phyloP scores from a whole-genome alignment of 1,140 invertebrate species.

The Hylaeus volcanicus region DNA sequence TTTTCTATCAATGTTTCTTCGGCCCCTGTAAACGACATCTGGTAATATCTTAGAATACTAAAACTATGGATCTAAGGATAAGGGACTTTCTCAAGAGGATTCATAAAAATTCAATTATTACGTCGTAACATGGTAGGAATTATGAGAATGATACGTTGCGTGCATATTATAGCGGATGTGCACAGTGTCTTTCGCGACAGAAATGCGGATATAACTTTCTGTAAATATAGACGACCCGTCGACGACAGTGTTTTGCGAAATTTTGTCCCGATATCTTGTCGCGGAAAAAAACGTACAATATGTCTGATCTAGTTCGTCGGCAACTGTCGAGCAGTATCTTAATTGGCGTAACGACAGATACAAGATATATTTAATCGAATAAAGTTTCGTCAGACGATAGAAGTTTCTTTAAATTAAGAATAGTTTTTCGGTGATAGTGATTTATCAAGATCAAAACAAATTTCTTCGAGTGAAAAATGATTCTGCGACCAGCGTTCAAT shows the following conservation, averaged over 20 bases:
- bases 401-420: too few relatives aligned
- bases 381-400: too few relatives aligned
- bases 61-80: not conserved
- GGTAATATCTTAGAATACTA: not conserved
- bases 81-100: not conserved
- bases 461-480: too few relatives aligned
- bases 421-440: too few relatives aligned
- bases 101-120: slow-evolving; percentile 14
- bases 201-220: not conserved
- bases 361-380: too few relatives aligned
- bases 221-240: not conserved
- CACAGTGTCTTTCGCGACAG: not conserved
- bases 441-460: too few relatives aligned
- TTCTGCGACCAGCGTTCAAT: too few relatives aligned
- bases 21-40: not conserved
- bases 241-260: slow-evolving; percentile 9
- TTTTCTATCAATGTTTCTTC: not conserved
- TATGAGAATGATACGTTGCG: slow-evolving; percentile 27
- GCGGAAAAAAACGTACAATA: not conserved
- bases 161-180: not conserved
- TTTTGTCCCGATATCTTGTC: not conserved
- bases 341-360: too few relatives aligned
- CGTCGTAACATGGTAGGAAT: not conserved
- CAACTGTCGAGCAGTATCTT: not conserved
- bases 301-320: not conserved